Percentiles rank a stretch among this genome's conserved stretches.
Evolutionary conservation across 2,888 invertebrate genomes (phyloP).

Genomic region (Spialia ferax): DNA sequence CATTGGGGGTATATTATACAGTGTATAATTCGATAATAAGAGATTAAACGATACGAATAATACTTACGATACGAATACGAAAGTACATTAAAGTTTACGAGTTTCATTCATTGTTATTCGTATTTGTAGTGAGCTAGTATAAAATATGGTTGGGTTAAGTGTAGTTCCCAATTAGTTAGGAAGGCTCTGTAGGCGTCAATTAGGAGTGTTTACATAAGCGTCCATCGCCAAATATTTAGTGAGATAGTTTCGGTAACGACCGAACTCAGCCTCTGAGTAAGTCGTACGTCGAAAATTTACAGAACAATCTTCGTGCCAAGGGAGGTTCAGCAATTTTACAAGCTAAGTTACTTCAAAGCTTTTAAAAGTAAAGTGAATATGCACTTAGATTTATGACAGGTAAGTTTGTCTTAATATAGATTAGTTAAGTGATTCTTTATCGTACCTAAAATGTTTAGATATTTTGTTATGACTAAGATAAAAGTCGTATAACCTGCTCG

Average conservation of each 20-base stretch:
- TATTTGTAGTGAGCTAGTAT: slow-evolving; percentile 13
- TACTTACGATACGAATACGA: not conserved
- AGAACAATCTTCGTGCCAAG: not conserved
- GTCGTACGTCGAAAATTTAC: slow-evolving; percentile 14
- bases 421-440: no score
- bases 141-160: slow-evolving; percentile 37
- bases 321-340: not conserved
- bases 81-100: not conserved
- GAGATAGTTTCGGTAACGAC: slow-evolving; percentile 33
- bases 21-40: no score
- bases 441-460: no score
- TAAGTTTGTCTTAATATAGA: no score
- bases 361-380: not conserved
- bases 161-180: slow-evolving; percentile 55
- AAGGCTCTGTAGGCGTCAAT: slow-evolving; percentile 57
- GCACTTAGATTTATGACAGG: not conserved
- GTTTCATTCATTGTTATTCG: not conserved
- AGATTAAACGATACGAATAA: no score
- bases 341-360: not conserved
- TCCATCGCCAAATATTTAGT: slow-evolving; percentile 37
- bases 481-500: no score
- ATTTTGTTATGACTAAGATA: no score
- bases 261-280: slow-evolving; percentile 19
- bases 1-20: no score
- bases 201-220: slow-evolving; percentile 53